Conservation (phyloP, 2,797 vertebrate genomes). For the Notolepis coatsorum region DNA sequence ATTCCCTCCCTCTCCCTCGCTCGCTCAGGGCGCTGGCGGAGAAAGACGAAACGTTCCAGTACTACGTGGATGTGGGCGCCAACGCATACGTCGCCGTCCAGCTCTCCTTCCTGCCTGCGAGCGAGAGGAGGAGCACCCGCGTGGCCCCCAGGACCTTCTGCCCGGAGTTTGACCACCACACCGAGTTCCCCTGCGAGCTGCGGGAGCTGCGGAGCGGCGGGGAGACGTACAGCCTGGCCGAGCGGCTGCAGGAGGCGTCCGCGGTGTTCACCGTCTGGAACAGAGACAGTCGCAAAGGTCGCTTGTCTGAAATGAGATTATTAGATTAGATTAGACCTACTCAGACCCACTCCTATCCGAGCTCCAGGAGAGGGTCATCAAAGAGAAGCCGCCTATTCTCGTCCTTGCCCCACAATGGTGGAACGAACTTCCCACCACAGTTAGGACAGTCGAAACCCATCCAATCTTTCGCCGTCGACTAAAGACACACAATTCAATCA, state of each 20-base stretch:
- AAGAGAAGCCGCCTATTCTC: too few species aligned
- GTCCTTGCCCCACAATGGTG: too few species aligned
- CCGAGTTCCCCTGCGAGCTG: constrained; percentile 86
- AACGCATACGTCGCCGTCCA: constrained; percentile 86
- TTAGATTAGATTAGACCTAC: too few species aligned
- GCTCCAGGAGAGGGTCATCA: too few species aligned
- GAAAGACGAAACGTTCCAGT: constrained; percentile 78
- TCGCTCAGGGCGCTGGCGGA: constrained; percentile 81
- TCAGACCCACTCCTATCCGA: too few species aligned
- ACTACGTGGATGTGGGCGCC: constrained; percentile 84
- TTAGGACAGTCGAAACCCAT: too few species aligned
- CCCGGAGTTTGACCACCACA: constrained; percentile 89
- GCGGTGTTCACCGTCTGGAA: constrained; percentile 90
- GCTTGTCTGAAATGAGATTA: too few species aligned
- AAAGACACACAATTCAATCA: too few species aligned
- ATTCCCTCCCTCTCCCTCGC: constrained; percentile 11
- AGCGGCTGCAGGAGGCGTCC: constrained; percentile 84
- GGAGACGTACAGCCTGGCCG: constrained; percentile 89
- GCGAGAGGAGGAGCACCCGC: constrained; percentile 76
- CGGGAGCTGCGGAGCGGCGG: constrained; percentile 82
- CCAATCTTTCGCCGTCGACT: too few species aligned
- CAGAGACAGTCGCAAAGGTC: constrained; percentile 76
- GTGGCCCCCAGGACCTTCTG: constrained; percentile 87
- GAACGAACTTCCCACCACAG: too few species aligned
- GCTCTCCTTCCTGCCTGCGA: constrained; percentile 87